Evolutionary conservation across 2,113 vertebrate genomes (phyloP).

Genomic region (Ictalurus furcatus): DNA sequence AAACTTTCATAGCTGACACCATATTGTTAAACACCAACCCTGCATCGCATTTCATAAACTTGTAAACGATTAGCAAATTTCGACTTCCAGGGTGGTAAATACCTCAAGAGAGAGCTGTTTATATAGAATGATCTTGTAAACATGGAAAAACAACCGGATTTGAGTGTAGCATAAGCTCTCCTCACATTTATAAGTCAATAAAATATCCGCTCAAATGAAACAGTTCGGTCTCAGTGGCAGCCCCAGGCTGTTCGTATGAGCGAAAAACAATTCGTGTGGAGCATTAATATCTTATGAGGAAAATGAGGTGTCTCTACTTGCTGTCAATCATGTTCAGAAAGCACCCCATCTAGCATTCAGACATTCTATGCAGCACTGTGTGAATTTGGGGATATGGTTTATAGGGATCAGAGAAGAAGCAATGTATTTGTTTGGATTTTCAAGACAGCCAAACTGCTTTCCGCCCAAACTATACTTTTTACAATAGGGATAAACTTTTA

Average conservation of each 20-base stretch:
- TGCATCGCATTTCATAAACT: not conserved
- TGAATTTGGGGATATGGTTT: not conserved
- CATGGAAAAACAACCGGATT: not conserved
- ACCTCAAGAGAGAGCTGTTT: not conserved
- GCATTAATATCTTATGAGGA: slow-evolving; percentile 17
- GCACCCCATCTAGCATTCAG: not conserved
- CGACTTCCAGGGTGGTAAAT: not conserved
- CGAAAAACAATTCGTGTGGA: not conserved
- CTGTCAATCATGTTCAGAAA: not conserved
- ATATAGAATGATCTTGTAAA: not conserved
- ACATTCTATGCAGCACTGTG: not conserved
- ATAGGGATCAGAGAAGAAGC: not conserved
- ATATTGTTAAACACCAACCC: not conserved
- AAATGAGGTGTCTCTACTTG: slow-evolving; percentile 2
- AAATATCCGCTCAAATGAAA: not conserved
- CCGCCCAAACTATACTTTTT: not conserved
- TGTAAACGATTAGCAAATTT: not conserved
- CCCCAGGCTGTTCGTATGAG: not conserved
- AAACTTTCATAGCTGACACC: not conserved
- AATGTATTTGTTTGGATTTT: not conserved
- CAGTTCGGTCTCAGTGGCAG: not conserved
- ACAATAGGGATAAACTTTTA: not conserved
- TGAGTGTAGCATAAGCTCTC: not conserved
- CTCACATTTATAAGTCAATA: not conserved
- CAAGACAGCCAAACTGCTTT: not conserved